Conservation (phyloP, 2,113 vertebrate genomes). For the Microtus oregoni region DNA sequence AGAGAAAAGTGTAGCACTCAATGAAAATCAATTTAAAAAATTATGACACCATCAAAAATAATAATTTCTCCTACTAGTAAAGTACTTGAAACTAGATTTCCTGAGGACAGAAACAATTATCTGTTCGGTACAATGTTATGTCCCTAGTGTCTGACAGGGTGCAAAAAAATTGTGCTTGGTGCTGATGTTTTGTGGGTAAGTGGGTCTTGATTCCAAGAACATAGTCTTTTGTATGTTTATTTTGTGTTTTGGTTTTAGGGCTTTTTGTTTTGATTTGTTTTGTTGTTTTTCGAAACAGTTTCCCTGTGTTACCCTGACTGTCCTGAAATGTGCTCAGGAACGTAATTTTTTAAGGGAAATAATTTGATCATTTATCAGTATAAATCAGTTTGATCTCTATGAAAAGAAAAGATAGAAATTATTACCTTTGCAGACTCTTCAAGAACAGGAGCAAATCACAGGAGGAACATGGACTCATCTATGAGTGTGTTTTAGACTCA, state of each 20-base stretch:
- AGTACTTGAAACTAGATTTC: constrained; percentile 18
- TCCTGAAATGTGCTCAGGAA: not conserved
- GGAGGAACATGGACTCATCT: not conserved
- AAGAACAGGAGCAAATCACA: constrained; percentile 5
- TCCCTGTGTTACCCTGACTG: not conserved
- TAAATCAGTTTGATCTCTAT: constrained; percentile 16
- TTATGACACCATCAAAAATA: not conserved
- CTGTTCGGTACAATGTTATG: not conserved
- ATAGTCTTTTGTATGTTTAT: not conserved
- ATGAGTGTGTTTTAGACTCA: not conserved
- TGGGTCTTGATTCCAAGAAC: not conserved
- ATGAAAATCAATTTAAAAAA: too few relatives aligned
- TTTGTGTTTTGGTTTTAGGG: not conserved
- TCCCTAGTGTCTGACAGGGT: not conserved
- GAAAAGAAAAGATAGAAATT: constrained; percentile 49
- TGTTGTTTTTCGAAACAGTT: not conserved
- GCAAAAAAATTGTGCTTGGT: not conserved
- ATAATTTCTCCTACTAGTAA: not conserved
- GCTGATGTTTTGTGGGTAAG: not conserved
- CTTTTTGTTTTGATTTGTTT: not conserved
- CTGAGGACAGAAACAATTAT: not conserved
- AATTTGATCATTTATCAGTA: constrained; percentile 25
- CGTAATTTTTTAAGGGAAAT: not conserved
- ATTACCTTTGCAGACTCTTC: constrained; percentile 28
- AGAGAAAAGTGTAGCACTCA: too few relatives aligned